Evolutionary conservation across 1,140 invertebrate genomes (phyloP), one percentile per base, ranked within the genome.

Genomic region (Araneus ventricosus): DNA sequence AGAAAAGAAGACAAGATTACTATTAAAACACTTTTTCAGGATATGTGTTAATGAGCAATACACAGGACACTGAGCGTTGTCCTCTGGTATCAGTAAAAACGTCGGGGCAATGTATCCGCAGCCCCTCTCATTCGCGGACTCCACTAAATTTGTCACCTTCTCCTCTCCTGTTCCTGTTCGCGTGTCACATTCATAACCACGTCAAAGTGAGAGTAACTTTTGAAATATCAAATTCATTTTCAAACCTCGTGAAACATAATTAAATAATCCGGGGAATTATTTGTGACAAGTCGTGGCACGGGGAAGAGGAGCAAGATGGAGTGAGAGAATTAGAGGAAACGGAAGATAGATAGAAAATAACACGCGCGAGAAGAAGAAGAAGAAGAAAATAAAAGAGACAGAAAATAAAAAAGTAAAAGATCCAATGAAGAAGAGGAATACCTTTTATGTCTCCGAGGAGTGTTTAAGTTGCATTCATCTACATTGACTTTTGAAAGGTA

Each of bases 201-300:
- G 63, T 93, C 91, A 87, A 87, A 92, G n/a, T 39, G 30, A 57
- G 63, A 93, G 91, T 93, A 93, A 93, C 91, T 93, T 93, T 93
- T 93, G 91, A 93, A 93, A 93, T 93, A 93, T 93, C 91, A 93
- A 93, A 93, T 93, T 93, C 91, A 93, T 93, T 93, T 88, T 85
- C 61, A 93, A 93, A 93, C 91, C 91, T 93, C 91, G 91, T 88
- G 91, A 93, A 93, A 93, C 91, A 93, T 93, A 93, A 93, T 93
- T 93, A 93, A 93, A 93, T 93, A 93, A 93, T 93, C 91, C 91
- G 84, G 84, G 67, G 91, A 93, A 93, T 93, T 93, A 93, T 93
- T 93, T 93, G 91, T 93, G 91, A 93, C 91, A 93, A 93, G 91
- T 86, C 91, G 37, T 91, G 90, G 90, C 90, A 91, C 89, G 70